These are phyloP conservation scores for Eupristina koningsbergeri DNA, from an alignment of 1,140 invertebrate genomes.

Conservation along the genomic window DNA sequence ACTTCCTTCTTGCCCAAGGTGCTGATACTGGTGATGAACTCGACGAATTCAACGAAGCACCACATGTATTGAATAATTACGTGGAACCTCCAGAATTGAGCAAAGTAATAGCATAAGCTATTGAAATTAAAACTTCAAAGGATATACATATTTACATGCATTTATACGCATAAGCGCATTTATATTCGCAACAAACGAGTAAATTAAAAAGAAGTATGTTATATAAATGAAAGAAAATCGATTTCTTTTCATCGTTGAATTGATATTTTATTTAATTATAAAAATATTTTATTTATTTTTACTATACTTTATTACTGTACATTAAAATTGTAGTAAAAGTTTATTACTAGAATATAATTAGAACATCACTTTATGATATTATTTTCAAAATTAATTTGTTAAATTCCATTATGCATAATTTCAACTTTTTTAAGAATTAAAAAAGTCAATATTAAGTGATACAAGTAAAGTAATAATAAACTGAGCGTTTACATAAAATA, in stretches of 20 bases:
- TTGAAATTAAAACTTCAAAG: conserved; percentile 12
- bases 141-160: background rate
- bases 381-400: background rate
- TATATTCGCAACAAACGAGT: background rate
- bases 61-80: conserved; percentile 84
- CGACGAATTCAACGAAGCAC: conserved; percentile 94
- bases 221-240: background rate
- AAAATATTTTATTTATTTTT: conserved; percentile 3
- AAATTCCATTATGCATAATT: background rate
- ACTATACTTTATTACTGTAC: background rate
- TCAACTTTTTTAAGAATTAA: background rate
- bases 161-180: background rate
- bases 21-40: conserved; percentile 85
- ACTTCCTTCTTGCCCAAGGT: conserved; percentile 85
- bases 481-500: conserved; percentile 17
- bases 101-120: conserved; percentile 69
- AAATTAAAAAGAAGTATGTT: background rate
- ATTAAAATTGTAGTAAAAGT: background rate
- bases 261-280: background rate
- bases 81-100: conserved; percentile 71
- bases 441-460: conserved; percentile 22
- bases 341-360: background rate
- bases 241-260: background rate
- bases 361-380: background rate
- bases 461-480: conserved; percentile 38